Evolutionary conservation across 2,797 vertebrate species (phyloP).

Genomic region (Eupleurogrammus muticus): DNA sequence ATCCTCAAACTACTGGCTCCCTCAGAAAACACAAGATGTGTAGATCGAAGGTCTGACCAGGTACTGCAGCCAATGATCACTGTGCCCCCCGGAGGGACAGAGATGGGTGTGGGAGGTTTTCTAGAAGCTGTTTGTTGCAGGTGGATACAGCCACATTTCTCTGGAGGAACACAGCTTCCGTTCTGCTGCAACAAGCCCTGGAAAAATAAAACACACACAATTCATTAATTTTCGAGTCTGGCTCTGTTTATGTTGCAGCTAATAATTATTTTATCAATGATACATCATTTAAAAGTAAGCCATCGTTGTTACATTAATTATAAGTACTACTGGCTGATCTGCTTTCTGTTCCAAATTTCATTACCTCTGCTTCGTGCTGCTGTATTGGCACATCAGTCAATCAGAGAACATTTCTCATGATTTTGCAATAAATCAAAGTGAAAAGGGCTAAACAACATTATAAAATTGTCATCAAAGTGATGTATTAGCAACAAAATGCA

Average conservation of each 20-base stretch:
- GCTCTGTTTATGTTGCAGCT: not conserved
- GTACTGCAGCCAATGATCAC: slow-evolving; percentile 87
- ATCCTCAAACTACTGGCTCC: not conserved
- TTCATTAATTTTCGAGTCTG: not conserved
- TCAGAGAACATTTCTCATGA: slow-evolving; percentile 5
- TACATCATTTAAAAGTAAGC: not conserved
- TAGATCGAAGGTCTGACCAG: slow-evolving; percentile 83
- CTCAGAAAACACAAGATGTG: not conserved
- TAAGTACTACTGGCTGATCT: slow-evolving; percentile 2
- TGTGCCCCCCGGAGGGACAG: slow-evolving; percentile 77
- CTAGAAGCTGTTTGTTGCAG: slow-evolving; percentile 63
- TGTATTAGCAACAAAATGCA: slow-evolving; percentile 29
- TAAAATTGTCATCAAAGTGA: slow-evolving; percentile 41
- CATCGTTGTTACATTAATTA: slow-evolving; percentile 11
- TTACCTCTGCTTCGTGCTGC: slow-evolving; percentile 8
- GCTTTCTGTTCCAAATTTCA: slow-evolving; percentile 35
- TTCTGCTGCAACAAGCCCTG: slow-evolving; percentile 88
- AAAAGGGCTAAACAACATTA: slow-evolving; percentile 29
- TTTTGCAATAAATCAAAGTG: slow-evolving; percentile 41
- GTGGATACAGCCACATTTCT: slow-evolving; percentile 86
- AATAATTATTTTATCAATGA: not conserved
- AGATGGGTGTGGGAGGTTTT: slow-evolving; percentile 56
- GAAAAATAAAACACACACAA: not conserved
- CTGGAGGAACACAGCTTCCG: slow-evolving; percentile 80
- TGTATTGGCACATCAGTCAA: slow-evolving; percentile 22